These are phyloP conservation scores for Entomobrya multifasciata DNA, from an alignment of 2,888 invertebrate species.

Conservation along the genomic window DNA sequence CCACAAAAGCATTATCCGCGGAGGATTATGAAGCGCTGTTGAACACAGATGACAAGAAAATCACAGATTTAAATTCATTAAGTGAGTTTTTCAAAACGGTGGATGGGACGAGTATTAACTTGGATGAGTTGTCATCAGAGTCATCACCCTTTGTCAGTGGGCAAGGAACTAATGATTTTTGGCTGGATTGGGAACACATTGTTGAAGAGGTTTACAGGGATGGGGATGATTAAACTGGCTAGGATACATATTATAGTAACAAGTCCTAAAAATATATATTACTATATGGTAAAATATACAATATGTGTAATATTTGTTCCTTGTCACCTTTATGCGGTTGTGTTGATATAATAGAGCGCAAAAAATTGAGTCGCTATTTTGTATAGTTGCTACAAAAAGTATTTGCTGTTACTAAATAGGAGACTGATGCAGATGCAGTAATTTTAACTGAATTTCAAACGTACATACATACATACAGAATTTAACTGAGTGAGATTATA, in stretches of 20 bases:
- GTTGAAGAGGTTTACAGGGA: conserved; percentile 65
- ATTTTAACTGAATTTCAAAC: conserved; percentile 53
- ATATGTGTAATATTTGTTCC: too few species aligned
- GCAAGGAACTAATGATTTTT: conserved; percentile 28
- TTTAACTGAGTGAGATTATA: conserved; percentile 71
- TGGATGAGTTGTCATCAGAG: background rate
- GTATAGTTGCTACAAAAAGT: too few species aligned
- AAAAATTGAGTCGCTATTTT: too few species aligned
- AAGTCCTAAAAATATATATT: too few species aligned
- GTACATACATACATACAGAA: conserved; percentile 26
- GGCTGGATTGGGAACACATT: conserved; percentile 66
- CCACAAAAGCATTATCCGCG: conserved; percentile 57
- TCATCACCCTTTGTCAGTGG: background rate
- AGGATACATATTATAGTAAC: too few species aligned
- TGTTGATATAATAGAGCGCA: too few species aligned
- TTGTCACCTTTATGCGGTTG: too few species aligned
- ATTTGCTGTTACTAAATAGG: conserved; percentile 60
- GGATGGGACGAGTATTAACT: background rate
- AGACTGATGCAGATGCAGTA: conserved; percentile 68
- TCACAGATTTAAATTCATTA: background rate
- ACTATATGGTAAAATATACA: too few species aligned
- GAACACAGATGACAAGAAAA: conserved; percentile 37
- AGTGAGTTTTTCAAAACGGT: conserved; percentile 37
- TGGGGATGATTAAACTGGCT: background rate
- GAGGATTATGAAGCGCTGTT: conserved; percentile 65